Base-by-base conservation (phyloP, 2,113 vertebrate species). In the Lipophrys pholis region DNA sequence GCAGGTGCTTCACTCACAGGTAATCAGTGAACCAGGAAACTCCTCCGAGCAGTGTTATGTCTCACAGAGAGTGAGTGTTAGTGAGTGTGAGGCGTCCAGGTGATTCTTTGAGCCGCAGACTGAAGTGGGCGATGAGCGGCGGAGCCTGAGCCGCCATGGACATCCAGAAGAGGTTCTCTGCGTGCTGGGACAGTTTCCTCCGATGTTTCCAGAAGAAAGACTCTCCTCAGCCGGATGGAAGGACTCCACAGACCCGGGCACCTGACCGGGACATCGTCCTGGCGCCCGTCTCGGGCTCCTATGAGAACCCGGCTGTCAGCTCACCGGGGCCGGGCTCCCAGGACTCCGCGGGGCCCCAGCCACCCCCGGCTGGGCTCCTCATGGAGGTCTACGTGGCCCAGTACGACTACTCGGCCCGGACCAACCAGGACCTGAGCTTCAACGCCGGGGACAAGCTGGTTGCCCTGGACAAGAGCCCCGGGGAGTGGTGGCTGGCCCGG, bases 341-440 rank as follows among this genome's bases (percentile, higher is more conserved):
- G n/a, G n/a, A n/a, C n/a, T n/a, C 21, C 21, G 2, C 21, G 21
- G 21, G 21, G 21, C 21, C 21, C 21, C 21, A 30, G 21, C 21
- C 21, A 4, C 21, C 21, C 21, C 21, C 21, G 2, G 21, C 21
- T 4, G 21, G 0, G 11, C 36, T 9, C 0, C 9, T 11, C 0
- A 43, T 53, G 11, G 43, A 54, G 0, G 67, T 11, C 16, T 97
- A 95, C 75, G 83, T 97, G 39, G 98, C 97, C 8, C 90, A 96
- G n/a, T 99, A 94, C 0, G 92, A 96, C 52, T 99, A 99, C 0
- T 76, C 94, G 0, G 96, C 95, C 15, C 95, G 97, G 8, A 99
- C 97, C 0, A 91, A 87, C 1, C 91, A 98, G 5, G 98, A 99
- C 75, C 87, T 99, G 82, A 97, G 94, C 74, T 97, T 99, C 73